Evolutionary conservation across 2,888 invertebrate genomes (phyloP), one percentile per base, ranked within the genome.

Genomic region (Hydrotaea cyrtoneurina): DNA sequence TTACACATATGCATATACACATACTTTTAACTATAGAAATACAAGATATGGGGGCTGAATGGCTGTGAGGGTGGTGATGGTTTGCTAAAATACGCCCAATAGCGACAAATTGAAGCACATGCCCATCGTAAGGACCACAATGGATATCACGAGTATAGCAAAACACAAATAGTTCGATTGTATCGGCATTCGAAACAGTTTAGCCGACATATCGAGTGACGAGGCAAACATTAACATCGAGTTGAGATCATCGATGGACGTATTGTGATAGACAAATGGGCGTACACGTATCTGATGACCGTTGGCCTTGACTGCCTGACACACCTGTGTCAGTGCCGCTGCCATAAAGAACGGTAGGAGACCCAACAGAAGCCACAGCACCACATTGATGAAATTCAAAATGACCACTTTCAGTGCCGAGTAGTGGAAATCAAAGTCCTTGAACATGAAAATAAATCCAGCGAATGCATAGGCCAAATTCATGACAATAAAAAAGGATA

Each of bases 241-340:
- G 88, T 95, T 95, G 87, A 97, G 94, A 92, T 97, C 96, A 87
- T 95, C 94, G 73, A 94, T 94, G 0, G 96, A 94, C 10, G 96
- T 96, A 88, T 95, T 95, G 90, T 96, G 96, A 92, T 97, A 96
- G 1, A 96, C 95, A 90, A 96, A 97, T 0, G 97, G 97, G 0
- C 96, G 94, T 15, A 95, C 95, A 75, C 96, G 94, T 73, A 96
- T 94, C 91, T 96, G 96, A 91, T 97, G 96, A 0, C 97, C 97
- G 77, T 96, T 95, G 19, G 94, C 94, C 91, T 95, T 95, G n/a
- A 96, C 94, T 86, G 94, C 94, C 23, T 94, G 94, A 88, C 96
- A 97, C 55, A 95, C 95, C 11, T 94, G 94, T 0, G 96, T 95
- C 83, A 97, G 93, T 75, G 96, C 94, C 0, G 96, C 95, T 19